Conservation (phyloP, 2,797 vertebrate genomes). For the Anomalospiza imberbis region DNA sequence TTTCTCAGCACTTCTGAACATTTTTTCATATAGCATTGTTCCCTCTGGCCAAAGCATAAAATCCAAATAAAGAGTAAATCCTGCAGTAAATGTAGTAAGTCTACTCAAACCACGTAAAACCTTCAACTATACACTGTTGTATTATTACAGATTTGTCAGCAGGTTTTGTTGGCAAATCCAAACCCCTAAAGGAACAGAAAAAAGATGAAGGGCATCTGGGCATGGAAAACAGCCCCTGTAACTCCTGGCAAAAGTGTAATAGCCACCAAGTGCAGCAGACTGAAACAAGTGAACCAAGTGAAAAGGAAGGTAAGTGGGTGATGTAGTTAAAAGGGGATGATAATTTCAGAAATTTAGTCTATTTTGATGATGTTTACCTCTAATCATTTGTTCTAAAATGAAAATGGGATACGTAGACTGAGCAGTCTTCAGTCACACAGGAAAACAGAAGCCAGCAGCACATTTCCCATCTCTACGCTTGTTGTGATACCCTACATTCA, state of each 20-base stretch:
- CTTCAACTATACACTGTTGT: background rate
- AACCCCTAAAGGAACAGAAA: background rate
- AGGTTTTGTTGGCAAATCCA: background rate
- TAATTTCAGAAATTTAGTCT: background rate
- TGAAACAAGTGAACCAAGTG: background rate
- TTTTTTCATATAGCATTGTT: background rate
- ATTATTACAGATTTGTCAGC: background rate
- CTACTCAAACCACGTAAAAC: background rate
- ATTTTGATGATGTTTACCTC: background rate
- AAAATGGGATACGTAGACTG: background rate
- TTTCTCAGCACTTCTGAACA: background rate
- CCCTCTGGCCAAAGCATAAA: background rate
- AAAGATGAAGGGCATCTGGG: background rate
- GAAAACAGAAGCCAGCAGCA: background rate
- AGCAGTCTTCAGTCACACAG: background rate
- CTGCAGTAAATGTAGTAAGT: background rate
- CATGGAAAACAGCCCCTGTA: background rate
- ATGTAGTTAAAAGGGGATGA: background rate
- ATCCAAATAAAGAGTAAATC: background rate
- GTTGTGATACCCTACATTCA: background rate
- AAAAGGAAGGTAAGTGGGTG: background rate
- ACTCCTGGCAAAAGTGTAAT: background rate
- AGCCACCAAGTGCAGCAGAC: background rate
- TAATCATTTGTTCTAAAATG: background rate
- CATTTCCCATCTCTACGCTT: background rate